Conservation (phyloP, 2,888 invertebrate species). For the Lamellibrachia columna region DNA sequence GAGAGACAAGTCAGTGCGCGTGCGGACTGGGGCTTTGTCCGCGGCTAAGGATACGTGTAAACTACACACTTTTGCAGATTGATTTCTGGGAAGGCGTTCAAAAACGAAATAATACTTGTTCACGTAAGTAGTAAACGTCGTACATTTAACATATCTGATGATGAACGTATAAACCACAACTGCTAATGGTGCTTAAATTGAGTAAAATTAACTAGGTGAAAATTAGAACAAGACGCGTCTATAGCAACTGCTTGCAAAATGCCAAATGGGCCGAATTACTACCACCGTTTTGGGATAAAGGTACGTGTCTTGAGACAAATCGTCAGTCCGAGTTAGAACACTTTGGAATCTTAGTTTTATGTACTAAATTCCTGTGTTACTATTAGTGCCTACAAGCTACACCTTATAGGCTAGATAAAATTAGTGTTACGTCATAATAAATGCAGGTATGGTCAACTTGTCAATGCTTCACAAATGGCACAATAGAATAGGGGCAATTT, state of each 20-base stretch:
- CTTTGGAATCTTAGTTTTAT: neutral
- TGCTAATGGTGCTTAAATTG: neutral
- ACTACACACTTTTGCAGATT: conserved; percentile 4
- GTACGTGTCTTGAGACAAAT: neutral
- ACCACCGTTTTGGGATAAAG: neutral
- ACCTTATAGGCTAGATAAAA: too few species aligned
- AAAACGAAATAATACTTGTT: neutral
- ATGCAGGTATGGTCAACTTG: too few species aligned
- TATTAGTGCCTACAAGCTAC: too few species aligned
- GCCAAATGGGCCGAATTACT: neutral
- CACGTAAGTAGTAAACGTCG: neutral
- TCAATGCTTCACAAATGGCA: too few species aligned
- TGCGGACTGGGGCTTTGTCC: conserved; percentile 16
- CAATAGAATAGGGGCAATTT: too few species aligned
- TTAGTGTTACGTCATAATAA: too few species aligned
- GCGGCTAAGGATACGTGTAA: conserved; percentile 7
- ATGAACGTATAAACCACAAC: neutral
- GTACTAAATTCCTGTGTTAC: too few species aligned
- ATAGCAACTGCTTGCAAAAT: neutral
- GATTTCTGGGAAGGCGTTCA: neutral
- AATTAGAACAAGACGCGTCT: neutral
- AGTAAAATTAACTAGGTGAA: neutral
- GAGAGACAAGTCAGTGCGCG: conserved; percentile 3
- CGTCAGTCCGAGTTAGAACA: neutral
- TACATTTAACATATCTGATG: neutral